Conservation (phyloP, 2,888 invertebrate genomes). For the Cantharis rufa region DNA sequence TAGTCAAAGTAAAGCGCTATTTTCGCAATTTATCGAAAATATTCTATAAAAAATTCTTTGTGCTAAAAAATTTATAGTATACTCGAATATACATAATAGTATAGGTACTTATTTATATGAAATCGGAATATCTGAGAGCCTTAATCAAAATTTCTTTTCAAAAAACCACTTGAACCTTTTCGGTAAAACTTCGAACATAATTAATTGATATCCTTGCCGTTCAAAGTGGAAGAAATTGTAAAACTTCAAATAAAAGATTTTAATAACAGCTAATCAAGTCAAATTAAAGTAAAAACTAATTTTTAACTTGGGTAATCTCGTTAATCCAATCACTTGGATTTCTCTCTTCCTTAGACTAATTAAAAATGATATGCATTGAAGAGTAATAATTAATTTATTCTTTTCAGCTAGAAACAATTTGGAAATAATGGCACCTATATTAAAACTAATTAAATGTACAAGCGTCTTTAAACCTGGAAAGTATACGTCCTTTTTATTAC, state of each 20-base stretch:
- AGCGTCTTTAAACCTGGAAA: not conserved
- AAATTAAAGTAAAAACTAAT: too few species aligned
- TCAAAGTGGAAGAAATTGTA: not conserved
- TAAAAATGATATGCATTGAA: not conserved
- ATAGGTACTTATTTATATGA: not conserved
- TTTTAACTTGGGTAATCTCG: too few species aligned
- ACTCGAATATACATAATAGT: not conserved
- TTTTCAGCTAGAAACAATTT: not conserved
- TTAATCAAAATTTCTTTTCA: not conserved
- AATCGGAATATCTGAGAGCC: not conserved
- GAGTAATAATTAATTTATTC: not conserved
- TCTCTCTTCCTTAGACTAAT: too few species aligned
- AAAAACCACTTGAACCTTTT: not conserved
- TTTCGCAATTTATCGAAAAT: not conserved
- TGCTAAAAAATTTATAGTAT: not conserved
- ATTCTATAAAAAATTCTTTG: not conserved
- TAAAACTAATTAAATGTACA: constrained; percentile 2
- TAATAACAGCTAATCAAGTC: too few species aligned
- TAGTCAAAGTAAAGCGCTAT: not conserved
- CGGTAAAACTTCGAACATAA: not conserved
- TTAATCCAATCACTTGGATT: too few species aligned
- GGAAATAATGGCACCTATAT: not conserved
- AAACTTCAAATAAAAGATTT: too few species aligned
- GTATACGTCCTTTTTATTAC: not conserved
- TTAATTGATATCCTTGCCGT: not conserved